Conservation (phyloP, 2,888 invertebrate genomes). For the Hylaea fasciaria region DNA sequence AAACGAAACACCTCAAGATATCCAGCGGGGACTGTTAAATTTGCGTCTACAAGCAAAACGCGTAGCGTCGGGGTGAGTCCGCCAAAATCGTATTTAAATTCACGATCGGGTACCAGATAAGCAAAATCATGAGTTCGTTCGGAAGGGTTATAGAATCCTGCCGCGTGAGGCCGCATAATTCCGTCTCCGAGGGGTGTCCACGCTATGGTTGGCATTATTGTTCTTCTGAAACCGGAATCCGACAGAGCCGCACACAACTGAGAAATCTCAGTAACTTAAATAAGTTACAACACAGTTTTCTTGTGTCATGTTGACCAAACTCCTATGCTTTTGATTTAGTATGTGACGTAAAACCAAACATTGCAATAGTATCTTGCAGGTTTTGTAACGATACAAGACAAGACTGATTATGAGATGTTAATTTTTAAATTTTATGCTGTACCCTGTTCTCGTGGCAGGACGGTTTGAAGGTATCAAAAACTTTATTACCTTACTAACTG, state of each 20-base stretch:
- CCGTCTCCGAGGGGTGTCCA: slow-evolving; percentile 65
- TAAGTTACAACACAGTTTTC: too few relatives aligned
- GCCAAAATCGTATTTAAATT: slow-evolving; percentile 81
- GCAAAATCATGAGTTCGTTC: slow-evolving; percentile 81
- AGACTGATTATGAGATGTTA: too few relatives aligned
- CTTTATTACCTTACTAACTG: too few relatives aligned
- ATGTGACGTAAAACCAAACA: too few relatives aligned
- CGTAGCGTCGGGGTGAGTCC: slow-evolving; percentile 64
- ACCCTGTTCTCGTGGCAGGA: too few relatives aligned
- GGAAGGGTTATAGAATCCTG: slow-evolving; percentile 79
- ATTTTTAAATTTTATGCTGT: too few relatives aligned
- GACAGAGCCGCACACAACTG: not conserved
- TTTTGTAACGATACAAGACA: too few relatives aligned
- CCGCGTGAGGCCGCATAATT: slow-evolving; percentile 83
- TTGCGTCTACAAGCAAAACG: slow-evolving; percentile 68
- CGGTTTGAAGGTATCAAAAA: too few relatives aligned
- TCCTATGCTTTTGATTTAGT: too few relatives aligned
- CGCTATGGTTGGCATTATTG: slow-evolving; percentile 11
- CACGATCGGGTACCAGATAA: slow-evolving; percentile 78
- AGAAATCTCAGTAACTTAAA: too few relatives aligned
- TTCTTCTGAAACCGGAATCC: not conserved
- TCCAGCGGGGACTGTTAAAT: slow-evolving; percentile 60
- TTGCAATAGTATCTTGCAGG: too few relatives aligned
- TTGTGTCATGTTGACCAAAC: too few relatives aligned
- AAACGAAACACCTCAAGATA: slow-evolving; percentile 62